Percentiles rank a stretch among this genome's conserved stretches.
Conservation (phyloP, 2,113 vertebrate genomes). For the Ciconia stormi region DNA sequence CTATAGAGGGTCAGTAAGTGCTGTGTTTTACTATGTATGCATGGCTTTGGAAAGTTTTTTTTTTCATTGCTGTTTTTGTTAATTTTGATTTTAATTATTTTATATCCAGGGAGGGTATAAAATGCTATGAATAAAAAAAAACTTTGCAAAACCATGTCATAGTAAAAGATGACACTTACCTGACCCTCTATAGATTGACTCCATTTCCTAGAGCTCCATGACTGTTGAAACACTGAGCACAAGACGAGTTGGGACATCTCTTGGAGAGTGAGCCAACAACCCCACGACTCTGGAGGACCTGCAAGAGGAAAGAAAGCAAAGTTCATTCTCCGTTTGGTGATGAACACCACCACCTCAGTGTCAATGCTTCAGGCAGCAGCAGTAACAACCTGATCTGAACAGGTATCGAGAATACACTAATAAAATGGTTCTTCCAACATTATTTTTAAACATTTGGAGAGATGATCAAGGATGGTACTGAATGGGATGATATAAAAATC, state of each 20-base stretch:
- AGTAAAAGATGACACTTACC: slow-evolving; percentile 64
- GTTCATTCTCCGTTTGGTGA: not conserved
- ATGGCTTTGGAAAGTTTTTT: slow-evolving; percentile 73
- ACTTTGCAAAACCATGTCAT: slow-evolving; percentile 73
- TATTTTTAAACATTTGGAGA: not conserved
- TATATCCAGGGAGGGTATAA: slow-evolving; percentile 41
- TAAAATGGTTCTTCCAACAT: not conserved
- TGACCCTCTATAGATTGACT: slow-evolving; percentile 58
- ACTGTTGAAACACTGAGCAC: slow-evolving; percentile 33
- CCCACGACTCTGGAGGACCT: slow-evolving; percentile 44
- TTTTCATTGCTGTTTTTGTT: not conserved
- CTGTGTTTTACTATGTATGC: slow-evolving; percentile 61
- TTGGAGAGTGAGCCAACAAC: slow-evolving; percentile 44
- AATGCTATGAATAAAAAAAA: slow-evolving; percentile 56
- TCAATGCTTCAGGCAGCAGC: no score
- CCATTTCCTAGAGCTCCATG: slow-evolving; percentile 30
- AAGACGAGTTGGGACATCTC: slow-evolving; percentile 24
- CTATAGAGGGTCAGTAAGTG: slow-evolving; percentile 56
- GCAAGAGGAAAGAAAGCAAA: slow-evolving; percentile 47
- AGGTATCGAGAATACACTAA: not conserved
- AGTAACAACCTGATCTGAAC: not conserved
- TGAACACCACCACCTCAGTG: not conserved
- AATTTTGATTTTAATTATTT: slow-evolving; percentile 11
- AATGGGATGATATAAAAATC: not conserved
- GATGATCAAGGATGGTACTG: not conserved